Base-by-base conservation (phyloP, 2,888 invertebrate species). In the Marronus borbonicus region DNA sequence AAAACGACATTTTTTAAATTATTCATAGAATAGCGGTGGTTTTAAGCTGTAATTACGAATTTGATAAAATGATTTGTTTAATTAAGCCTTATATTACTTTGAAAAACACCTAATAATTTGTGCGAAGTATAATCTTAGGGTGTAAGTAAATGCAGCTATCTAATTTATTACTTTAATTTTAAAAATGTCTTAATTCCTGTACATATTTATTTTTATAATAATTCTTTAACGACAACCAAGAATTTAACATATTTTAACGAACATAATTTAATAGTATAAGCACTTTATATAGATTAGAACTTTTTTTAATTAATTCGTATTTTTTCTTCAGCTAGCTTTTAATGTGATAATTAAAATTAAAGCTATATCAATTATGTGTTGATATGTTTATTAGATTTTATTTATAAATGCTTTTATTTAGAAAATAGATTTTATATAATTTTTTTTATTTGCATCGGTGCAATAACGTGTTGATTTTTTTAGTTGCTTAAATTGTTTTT, bases 231-330 rank as follows among this genome's bases (percentile, higher is more conserved):
- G 55, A 76, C 76, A 58, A 68, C 76, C 76, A 76, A 76, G 76
- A 76, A 76, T 68, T 66, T 76, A 44, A 76, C 76, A 76, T 76
- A 76, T 76, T 64, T 65, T 65, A 65, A 36, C 65, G 20, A 65
- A 10, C 7, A n/a, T 65, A 65, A 39, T 17, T 50, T 64, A 17
- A 50, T 39, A 31, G 36, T 58, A 44, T 44, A 44, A 44, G 44
- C 8, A 44, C 20, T 17, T 75, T 44, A 8, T 8, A 44, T 44
- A 8, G 44, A 12, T 44, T 39, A 28, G 58, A 60, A 36, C 52
- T 58, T 17, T 17, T 17, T 17, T 64, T 75, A 60, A 58, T 52
- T 74, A 74, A 70, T 14, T 68, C 20, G 55, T 31, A 44, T 44
- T 44, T 2, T 2, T 75, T 76, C 36, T 66, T 76, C 44, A 36